phyloP scores from a whole-genome alignment of 2,888 invertebrate species.

The Coleophora deauratella region DNA sequence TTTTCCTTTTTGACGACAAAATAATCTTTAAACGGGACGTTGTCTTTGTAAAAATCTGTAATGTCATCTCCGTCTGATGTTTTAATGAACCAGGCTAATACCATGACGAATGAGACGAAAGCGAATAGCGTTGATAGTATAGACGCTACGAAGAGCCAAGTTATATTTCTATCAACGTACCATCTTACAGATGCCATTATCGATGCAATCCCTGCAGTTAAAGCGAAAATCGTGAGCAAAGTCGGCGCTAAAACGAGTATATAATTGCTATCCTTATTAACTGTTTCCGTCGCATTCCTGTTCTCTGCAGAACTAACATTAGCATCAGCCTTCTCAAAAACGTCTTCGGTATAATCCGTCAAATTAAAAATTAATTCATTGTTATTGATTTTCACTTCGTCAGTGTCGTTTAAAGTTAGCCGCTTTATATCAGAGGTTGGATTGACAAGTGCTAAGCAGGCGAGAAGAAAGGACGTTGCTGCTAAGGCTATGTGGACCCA shows the following conservation, averaged over 20 bases:
- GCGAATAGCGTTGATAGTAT: constrained; percentile 70
- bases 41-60: constrained; percentile 55
- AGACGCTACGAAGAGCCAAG: constrained; percentile 74
- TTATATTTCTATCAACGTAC: constrained; percentile 79
- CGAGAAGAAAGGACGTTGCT: constrained; percentile 71
- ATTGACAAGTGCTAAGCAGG: constrained; percentile 63
- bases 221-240: constrained; percentile 64
- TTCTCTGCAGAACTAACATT: not conserved
- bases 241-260: constrained; percentile 64
- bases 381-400: constrained; percentile 14
- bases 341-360: constrained; percentile 2
- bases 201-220: constrained; percentile 68
- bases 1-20: constrained; percentile 50
- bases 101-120: constrained; percentile 48
- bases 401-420: constrained; percentile 15
- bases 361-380: constrained; percentile 12
- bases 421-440: constrained; percentile 27
- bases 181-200: constrained; percentile 77
- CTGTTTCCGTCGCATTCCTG: not conserved
- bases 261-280: constrained; percentile 25
- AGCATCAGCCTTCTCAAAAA: constrained; percentile 2
- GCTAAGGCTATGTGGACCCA: constrained; percentile 77
- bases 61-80: constrained; percentile 49
- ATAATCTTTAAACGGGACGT: constrained; percentile 49
- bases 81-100: constrained; percentile 45